Base-by-base conservation (phyloP, 2,113 vertebrate genomes). In the Apteryx mantelli region DNA sequence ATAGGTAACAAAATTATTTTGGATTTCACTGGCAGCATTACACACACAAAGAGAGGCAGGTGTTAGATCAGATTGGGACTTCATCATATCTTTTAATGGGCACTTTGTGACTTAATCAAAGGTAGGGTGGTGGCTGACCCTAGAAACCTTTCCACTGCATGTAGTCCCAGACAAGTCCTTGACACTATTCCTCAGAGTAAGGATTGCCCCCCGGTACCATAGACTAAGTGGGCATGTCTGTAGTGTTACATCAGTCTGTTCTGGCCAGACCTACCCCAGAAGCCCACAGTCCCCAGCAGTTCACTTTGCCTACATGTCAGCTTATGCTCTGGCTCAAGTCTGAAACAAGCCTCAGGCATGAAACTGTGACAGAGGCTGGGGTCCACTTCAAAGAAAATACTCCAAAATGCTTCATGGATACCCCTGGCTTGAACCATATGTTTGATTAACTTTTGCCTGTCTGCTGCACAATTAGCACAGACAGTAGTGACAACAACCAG, bases 1-100 rank as follows among this genome's bases (percentile, higher is more conserved):
- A 48, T 18, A 83, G 95, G 97, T 97, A 97, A 96, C 80, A 69
- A 79, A 65, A 78, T 9, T 38, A 8, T 28, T 74, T 42, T 66
- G 40, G 38, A 79, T 79, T 84, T 94, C 48, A 21, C 46, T 80
- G 17, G 42, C 75, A 88, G 40, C 6, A 19, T 69, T 83, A 53
- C 16, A 52, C 12, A 38, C 5, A 21, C 34, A 74, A 38, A 32
- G 50, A 36, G 36, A 24, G 34, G 22, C 32, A 53, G 50, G 17
- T n/a, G 79, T 44, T 66, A 56, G 22, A 25, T 55, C 64, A 14
- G 50, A 40, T 38, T 55, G 38, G 71, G 52, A 74, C 13, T 25
- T 74, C 13, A 55, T 40, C 19, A 16, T 53, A 74, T 53, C 50
- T 73, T 53, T 73, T 32, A 19, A 55, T 55, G 50, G 52, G 52